Base-by-base conservation (phyloP, 2,888 invertebrate genomes). In the Homarus gammarus region DNA sequence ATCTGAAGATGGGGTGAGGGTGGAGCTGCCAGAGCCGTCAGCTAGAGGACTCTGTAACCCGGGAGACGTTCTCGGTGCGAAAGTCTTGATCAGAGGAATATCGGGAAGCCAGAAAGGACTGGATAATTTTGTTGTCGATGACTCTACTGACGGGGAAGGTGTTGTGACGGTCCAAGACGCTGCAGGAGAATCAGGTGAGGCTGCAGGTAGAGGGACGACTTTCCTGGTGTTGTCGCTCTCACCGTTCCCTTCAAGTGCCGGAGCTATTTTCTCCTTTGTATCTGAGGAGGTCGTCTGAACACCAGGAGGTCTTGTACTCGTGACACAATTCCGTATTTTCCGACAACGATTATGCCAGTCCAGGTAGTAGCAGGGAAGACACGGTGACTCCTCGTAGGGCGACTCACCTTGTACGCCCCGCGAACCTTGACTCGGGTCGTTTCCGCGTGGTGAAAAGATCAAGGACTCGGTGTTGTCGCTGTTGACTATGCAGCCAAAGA, bases 401-500 rank as follows among this genome's bases (percentile, higher is more conserved):
- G 31, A 1, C 3, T n/a, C 3, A 3, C 5, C 27, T 27, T 22
- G 64, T 5, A 27, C 64, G 3, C 22, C 27, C 27, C 8, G 27
- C 5, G 27, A 27, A 8, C 27, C 27, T 27, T 27, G n/a, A 8
- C 1, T 27, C 27, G 64, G 22, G 27, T 64, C 64, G 3, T 22
- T 22, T 12, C 18, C 8, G 18, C 15, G 8, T 10, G 38, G 38
- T 18, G 10, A 40, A 8, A 38, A 40, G 73, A 18, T 38, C 0
- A 15, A 49, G 15, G 31, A 77, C 27, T 49, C 10, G 1, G 31
- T 18, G 6, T 27, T 49, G 40, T 77, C n/a, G n/a, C 27, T 31
- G 31, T 44, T 31, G 49, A 44, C 31, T 6, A 64, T 31, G 38
- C 81, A 81, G 12, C 81, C 64, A 18, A 81, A 81, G 12, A 64